These are phyloP conservation scores for Helicoverpa armigera DNA, from an alignment of 1,140 invertebrate genomes.

Conservation along the genomic window DNA sequence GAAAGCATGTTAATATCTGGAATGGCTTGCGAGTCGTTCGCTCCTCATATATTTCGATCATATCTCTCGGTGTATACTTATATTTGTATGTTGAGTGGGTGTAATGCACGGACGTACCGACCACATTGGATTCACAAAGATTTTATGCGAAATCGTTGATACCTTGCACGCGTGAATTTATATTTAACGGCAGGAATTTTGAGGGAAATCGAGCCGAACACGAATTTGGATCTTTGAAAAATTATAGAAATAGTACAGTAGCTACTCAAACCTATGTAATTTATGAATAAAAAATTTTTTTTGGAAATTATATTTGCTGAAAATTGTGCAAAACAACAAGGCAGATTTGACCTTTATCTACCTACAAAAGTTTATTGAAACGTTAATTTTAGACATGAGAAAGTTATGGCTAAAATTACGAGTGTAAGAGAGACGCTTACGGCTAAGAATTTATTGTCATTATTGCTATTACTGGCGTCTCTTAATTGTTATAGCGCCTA, in stretches of 20 bases:
- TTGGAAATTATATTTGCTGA: too few relatives aligned
- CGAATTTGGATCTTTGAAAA: not conserved
- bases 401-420: too few relatives aligned
- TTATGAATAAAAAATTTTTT: too few relatives aligned
- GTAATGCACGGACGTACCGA: constrained; percentile 48
- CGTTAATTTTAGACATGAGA: too few relatives aligned
- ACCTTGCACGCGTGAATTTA: constrained; percentile 22
- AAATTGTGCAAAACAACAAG: too few relatives aligned
- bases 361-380: too few relatives aligned
- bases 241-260: not conserved
- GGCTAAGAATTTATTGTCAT: too few relatives aligned
- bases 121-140: constrained; percentile 37
- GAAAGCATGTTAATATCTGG: constrained; percentile 44
- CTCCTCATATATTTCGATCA: constrained; percentile 55
- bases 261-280: too few relatives aligned
- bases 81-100: constrained; percentile 55
- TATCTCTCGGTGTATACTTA: constrained; percentile 51
- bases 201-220: not conserved
- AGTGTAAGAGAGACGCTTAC: too few relatives aligned
- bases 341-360: too few relatives aligned
- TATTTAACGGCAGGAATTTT: constrained; percentile 1
- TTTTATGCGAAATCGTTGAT: constrained; percentile 37
- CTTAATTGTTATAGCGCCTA: too few relatives aligned
- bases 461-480: too few relatives aligned
- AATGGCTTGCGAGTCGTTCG: constrained; percentile 32